Evolutionary conservation across 1,140 invertebrate species (phyloP).

Genomic region (Lutraria rhynchaena): DNA sequence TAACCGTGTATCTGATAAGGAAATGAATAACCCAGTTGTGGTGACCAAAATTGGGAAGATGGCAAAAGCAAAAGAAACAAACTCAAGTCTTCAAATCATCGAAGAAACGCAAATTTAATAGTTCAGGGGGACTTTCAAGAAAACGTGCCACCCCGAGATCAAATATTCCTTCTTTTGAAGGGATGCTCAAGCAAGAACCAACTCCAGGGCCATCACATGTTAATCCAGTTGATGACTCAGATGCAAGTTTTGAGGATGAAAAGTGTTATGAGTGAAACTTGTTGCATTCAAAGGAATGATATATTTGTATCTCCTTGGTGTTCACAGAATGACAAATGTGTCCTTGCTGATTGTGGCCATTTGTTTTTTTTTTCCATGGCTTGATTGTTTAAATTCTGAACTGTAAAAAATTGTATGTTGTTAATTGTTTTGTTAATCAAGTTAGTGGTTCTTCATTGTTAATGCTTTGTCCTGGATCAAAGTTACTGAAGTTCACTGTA

Average conservation of each 20-base stretch:
- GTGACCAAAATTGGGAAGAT: background rate
- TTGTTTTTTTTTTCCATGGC: too few species aligned
- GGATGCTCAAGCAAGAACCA: slow-evolving; percentile 1
- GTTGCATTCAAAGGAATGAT: slow-evolving; percentile 17
- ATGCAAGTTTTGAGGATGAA: slow-evolving; percentile 11
- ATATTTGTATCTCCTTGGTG: slow-evolving; percentile 7
- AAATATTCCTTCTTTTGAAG: too few species aligned
- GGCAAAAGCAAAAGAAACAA: background rate
- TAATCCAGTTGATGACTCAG: background rate
- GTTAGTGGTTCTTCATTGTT: too few species aligned
- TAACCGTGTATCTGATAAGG: slow-evolving; percentile 21
- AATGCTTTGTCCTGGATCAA: too few species aligned
- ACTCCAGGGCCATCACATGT: slow-evolving; percentile 5
- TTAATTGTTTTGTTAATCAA: too few species aligned
- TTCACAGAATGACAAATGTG: slow-evolving; percentile 19
- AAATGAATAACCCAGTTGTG: slow-evolving; percentile 15
- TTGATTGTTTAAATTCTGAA: too few species aligned
- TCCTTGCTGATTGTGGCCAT: too few species aligned
- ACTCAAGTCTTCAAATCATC: slow-evolving; percentile 7
- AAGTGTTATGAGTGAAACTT: slow-evolving; percentile 18
- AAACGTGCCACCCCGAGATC: background rate
- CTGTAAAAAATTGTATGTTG: too few species aligned
- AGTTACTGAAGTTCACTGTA: too few species aligned
- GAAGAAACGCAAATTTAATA: slow-evolving; percentile 9
- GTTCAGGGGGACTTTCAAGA: background rate